Conservation (phyloP, 2,113 vertebrate species). For the Chinchilla lanigera region DNA sequence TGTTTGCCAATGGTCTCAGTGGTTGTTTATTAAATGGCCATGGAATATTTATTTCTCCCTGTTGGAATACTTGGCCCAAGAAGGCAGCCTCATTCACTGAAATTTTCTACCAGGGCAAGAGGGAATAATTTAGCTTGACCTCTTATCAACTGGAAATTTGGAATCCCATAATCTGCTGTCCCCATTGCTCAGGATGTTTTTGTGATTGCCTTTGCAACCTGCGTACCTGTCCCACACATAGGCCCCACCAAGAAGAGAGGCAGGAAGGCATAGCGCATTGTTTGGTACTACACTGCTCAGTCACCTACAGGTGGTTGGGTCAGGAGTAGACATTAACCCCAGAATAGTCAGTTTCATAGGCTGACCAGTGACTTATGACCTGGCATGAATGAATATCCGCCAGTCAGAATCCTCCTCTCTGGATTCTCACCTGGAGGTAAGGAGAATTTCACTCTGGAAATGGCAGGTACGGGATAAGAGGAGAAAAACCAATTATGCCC, state of each 20-base stretch:
- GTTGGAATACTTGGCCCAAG: constrained; percentile 47
- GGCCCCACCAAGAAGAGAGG: background rate
- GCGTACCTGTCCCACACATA: background rate
- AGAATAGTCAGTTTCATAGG: background rate
- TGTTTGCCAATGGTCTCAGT: constrained; percentile 64
- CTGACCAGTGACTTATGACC: background rate
- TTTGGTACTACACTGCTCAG: background rate
- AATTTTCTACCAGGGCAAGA: background rate
- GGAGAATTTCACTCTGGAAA: background rate
- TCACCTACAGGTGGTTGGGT: background rate
- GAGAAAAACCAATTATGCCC: background rate
- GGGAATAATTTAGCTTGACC: background rate
- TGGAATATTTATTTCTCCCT: constrained; percentile 61
- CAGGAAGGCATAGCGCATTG: background rate
- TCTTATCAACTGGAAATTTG: constrained; percentile 36
- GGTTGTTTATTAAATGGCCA: constrained; percentile 58
- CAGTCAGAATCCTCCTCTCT: background rate
- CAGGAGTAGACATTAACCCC: background rate
- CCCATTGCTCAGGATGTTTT: background rate
- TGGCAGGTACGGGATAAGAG: background rate
- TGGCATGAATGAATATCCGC: constrained; percentile 9
- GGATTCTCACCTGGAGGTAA: background rate
- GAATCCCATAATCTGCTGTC: background rate
- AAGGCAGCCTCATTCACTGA: constrained; percentile 2
- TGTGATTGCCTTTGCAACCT: background rate